These are phyloP conservation scores for Silurus meridionalis DNA, from an alignment of 2,113 vertebrate genomes.

Conservation along the genomic window DNA sequence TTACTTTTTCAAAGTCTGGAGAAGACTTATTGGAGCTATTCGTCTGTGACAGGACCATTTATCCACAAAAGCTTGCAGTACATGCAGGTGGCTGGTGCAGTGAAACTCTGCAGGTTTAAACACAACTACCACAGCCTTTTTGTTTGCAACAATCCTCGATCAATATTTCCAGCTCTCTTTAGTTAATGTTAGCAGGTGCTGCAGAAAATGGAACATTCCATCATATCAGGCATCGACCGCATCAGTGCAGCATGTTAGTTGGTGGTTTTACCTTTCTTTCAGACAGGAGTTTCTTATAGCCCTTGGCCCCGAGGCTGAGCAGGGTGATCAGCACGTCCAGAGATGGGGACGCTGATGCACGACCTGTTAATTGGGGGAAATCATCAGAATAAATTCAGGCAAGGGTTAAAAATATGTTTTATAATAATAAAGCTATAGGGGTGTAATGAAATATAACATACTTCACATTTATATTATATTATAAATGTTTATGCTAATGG, in stretches of 20 bases:
- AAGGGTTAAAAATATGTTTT: neutral
- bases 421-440: neutral
- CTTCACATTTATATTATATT: neutral
- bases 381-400: neutral
- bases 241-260: neutral
- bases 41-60: neutral
- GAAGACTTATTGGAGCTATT: neutral
- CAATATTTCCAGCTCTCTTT: neutral
- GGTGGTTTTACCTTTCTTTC: slow-evolving; percentile 87
- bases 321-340: slow-evolving; percentile 94
- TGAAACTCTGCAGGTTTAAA: neutral
- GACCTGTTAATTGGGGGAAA: slow-evolving; percentile 71
- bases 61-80: neutral
- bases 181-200: slow-evolving; percentile 5
- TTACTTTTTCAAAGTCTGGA: neutral
- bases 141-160: slow-evolving; percentile 17
- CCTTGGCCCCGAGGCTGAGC: slow-evolving; percentile 85
- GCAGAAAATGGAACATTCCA: slow-evolving; percentile 7
- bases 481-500: neutral
- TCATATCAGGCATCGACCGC: neutral
- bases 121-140: neutral
- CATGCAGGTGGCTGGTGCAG: slow-evolving; percentile 11
- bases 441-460: neutral
- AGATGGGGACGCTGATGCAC: slow-evolving; percentile 93
- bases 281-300: slow-evolving; percentile 88